Evolutionary conservation across 2,113 vertebrate species (phyloP), one percentile per base, ranked within the genome.

Genomic region (Mesocricetus auratus): DNA sequence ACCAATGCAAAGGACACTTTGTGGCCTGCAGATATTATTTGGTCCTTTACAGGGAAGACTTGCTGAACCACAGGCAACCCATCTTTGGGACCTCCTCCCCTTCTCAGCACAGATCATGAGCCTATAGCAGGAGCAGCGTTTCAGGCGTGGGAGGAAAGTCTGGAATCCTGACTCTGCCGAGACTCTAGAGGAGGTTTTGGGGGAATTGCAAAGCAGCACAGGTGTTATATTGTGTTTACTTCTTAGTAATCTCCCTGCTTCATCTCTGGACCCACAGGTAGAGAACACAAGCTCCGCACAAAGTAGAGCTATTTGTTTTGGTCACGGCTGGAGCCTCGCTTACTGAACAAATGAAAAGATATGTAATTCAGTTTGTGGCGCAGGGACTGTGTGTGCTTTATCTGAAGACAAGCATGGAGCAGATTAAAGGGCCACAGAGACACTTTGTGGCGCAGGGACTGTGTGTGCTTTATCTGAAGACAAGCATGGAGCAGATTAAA

Each of bases 121-220:
- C 24, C 26, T 17, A 50, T 0, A 1, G 1, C 0, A 17, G 53
- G 17, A 71, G 29, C 0, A 21, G 39, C 42, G 62, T n/a, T 60
- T 12, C 17, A 22, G 31, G 3, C 29, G 11, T 0, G 36, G 12
- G 73, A 53, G 33, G 16, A 39, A 39, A 64, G 15, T 33, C 10
- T 10, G 56, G 22, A 73, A 21, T 22, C 56, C 82, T 15, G 16
- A 5, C 3, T 17, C 29, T 39, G 10, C 42, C 36, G 39, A 19
- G 7, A 0, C n/a, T 29, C 0, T 4, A 4, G 0, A 6, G 81
- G 50, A 47, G 10, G 69, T 1, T 45, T 10, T 2, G 36, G 68
- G 68, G 12, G 31, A 29, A 19, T 2, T 9, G 12, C 53, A 68
- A 56, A 47, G 26, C 19, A 12, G 68, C 8, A 47, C 24, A 7